These are phyloP conservation scores for Sphecodes monilicornis DNA, from an alignment of 2,888 invertebrate species.

Conservation along the genomic window DNA sequence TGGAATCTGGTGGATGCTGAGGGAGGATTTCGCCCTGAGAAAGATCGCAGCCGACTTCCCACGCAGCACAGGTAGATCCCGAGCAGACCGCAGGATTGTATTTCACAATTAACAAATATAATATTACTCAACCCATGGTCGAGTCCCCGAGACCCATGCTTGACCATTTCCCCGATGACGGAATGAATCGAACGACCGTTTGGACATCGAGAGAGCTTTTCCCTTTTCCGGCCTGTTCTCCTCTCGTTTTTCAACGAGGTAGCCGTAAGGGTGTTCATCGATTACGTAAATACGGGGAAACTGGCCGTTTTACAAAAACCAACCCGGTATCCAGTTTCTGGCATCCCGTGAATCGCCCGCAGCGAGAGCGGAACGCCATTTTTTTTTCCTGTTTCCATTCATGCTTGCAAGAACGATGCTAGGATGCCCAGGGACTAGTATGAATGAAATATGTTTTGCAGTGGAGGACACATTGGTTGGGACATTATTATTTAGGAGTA, in stretches of 20 bases:
- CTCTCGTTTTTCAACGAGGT: slow-evolving; percentile 46
- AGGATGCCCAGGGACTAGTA: not conserved
- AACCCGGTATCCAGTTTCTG: slow-evolving; percentile 53
- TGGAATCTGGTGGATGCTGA: slow-evolving; percentile 12
- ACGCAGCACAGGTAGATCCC: slow-evolving; percentile 72
- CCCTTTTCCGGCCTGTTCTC: slow-evolving; percentile 41
- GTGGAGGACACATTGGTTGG: not conserved
- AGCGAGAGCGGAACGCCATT: not conserved
- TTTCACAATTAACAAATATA: slow-evolving; percentile 84
- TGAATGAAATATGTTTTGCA: not conserved
- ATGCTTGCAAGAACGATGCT: not conserved
- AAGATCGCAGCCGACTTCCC: slow-evolving; percentile 69
- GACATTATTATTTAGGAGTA: no score
- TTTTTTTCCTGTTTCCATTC: not conserved
- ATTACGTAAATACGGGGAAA: slow-evolving; percentile 73
- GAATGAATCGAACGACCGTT: slow-evolving; percentile 43
- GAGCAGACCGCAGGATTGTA: slow-evolving; percentile 72
- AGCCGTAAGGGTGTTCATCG: slow-evolving; percentile 49
- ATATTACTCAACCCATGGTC: slow-evolving; percentile 78
- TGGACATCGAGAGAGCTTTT: slow-evolving; percentile 43
- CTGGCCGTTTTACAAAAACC: slow-evolving; percentile 31
- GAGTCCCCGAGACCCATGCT: slow-evolving; percentile 58
- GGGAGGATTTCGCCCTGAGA: not conserved
- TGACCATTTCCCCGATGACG: slow-evolving; percentile 73
- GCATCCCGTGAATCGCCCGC: slow-evolving; percentile 15